Evolutionary conservation across 2,888 invertebrate genomes (phyloP), one percentile per base, ranked within the genome.

Genomic region (Microplitis manilae): DNA sequence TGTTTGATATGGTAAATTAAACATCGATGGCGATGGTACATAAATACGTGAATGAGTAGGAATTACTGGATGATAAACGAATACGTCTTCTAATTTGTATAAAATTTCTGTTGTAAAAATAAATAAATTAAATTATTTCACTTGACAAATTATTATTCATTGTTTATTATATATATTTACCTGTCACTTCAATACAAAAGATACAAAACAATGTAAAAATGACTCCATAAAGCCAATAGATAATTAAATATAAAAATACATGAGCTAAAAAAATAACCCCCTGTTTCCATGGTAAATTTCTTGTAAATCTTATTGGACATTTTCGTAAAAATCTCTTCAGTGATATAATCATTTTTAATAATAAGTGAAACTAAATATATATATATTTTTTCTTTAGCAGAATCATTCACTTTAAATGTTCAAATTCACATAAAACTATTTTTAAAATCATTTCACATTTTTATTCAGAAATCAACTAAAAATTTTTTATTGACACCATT

Each of bases 51-150:
- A 96, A 90, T 97, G 96, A 15, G 94, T 93, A 59, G 98, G 98
- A 85, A 96, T 93, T 87, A 97, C 95, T 4, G 98, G 98, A 90
- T 97, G 96, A 89, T 96, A 98, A 4, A 98, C 90, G 68, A 98
- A 91, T 85, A 94, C 92, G 90, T 97, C 98, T 90, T 97, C 96
- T 74, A 95, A 95, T 88, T 94, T 94, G 90, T 97, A 98, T 71
- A 97, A 91, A 82, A 96, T 93, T 78, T 94, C 96, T 96, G 88
- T 61, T 91, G 90, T 80, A 9, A 62, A 40, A 39, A 9, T 70
- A 20, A 60, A 13, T 68, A 13, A 20, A 4, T 38, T 39, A 15
- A 17, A 38, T 65, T 17, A 50, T 69, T 8, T 38, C n/a, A 60
- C 59, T 39, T 17, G 59, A 59, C 61, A 15, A 40, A 20, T 69